Evolutionary conservation across 2,797 vertebrate genomes (phyloP).

Genomic region (Remorina albescens): DNA sequence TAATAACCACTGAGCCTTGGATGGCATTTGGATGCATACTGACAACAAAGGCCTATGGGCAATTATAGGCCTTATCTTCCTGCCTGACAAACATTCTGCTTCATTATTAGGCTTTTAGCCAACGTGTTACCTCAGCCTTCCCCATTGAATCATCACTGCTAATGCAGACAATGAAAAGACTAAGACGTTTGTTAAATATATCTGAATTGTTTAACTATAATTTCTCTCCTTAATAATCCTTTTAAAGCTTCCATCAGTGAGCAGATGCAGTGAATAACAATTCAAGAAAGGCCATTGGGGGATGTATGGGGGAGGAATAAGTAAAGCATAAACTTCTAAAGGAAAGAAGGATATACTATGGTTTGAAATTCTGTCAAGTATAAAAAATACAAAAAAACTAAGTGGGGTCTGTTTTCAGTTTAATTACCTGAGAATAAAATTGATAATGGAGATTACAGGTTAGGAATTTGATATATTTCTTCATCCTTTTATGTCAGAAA

Average conservation of each 20-base stretch:
- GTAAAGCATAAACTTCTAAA: constrained; percentile 37
- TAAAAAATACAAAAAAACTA: constrained; percentile 24
- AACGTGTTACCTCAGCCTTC: constrained; percentile 65
- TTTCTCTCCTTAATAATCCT: constrained; percentile 59
- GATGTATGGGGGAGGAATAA: constrained; percentile 34
- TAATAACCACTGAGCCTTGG: constrained; percentile 46
- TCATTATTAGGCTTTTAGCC: constrained; percentile 76
- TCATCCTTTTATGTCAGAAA: background rate
- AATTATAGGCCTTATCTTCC: constrained; percentile 75
- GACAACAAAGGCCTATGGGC: constrained; percentile 55
- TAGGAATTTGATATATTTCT: background rate
- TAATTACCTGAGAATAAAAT: constrained; percentile 8
- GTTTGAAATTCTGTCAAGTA: constrained; percentile 28
- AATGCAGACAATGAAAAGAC: constrained; percentile 66
- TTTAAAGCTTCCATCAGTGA: constrained; percentile 70
- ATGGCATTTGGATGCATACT: constrained; percentile 64
- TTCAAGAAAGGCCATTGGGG: constrained; percentile 41
- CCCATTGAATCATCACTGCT: constrained; percentile 61
- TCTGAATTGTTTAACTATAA: constrained; percentile 67
- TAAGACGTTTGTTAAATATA: constrained; percentile 71
- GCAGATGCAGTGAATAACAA: constrained; percentile 51
- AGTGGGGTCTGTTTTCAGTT: constrained; percentile 6
- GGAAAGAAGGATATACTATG: constrained; percentile 15
- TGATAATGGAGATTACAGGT: background rate
- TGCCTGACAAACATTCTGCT: constrained; percentile 65